Base-by-base conservation (phyloP, 30 jellyfish, hydroid and myxozoan genomes). In the Chrysaora quinquecirrha region DNA sequence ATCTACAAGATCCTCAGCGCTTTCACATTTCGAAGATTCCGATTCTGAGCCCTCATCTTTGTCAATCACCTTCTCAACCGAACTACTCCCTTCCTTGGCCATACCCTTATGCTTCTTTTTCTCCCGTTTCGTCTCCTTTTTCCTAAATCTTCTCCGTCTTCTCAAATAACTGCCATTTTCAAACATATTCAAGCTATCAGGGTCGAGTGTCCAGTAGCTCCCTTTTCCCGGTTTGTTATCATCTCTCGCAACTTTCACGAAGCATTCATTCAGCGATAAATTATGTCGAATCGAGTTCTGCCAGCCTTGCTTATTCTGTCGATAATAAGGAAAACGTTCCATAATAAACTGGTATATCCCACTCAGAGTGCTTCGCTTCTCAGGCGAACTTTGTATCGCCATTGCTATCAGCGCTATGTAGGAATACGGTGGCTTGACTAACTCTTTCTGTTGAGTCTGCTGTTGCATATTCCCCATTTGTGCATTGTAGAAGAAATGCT, bases 271-370 rank as follows among this genome's bases (percentile, higher is more conserved):
- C 73, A 95, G 72, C 1, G 98, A 89, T 48, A 95, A 69, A 77
- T 95, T 95, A 49, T 95, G 99, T 12, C 99, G 95, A 30, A 95
- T 95, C 30, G 99, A 95, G 78, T 95, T 95, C 61, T 95, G 99
- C 99, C 99, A 95, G 23, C 99, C 99, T 69, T 95, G 99, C 79
- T 95, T 95, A 78, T 95, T 95, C 82, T 95, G 99, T 69, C 99
- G 73, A 75, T 95, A 95, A 50, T 95, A 95, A 0, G 99, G 99
- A 64, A 95, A 95, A 2, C 99, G 95, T 21, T 95, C 99, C 99
- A 95, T 95, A 3, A 95, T 95, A 62, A 95, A 95, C 78, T 95
- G 99, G 62, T 95, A 95, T 3, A 95, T 95, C 6, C 99, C 99
- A 33, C 99, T 95, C 63, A 95, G 64, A 0, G 99, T 95, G 64